Conservation (phyloP, 2,888 invertebrate species). For the Scaptomyza flava region DNA sequence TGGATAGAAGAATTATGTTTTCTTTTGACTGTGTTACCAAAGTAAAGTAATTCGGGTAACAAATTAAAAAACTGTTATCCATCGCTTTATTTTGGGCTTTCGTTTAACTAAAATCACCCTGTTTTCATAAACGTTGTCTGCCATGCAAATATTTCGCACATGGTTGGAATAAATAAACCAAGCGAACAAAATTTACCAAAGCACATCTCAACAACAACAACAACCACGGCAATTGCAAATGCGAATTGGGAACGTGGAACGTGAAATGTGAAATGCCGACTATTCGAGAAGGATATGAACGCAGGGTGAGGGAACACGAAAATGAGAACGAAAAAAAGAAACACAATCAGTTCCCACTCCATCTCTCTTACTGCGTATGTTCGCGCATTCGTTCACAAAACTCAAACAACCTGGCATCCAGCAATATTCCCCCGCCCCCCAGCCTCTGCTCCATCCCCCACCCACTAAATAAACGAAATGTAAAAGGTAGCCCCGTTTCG, state of each 20-base stretch:
- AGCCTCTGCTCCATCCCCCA: neutral
- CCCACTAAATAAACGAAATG: neutral
- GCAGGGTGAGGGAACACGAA: conserved; percentile 16
- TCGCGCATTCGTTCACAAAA: conserved; percentile 3
- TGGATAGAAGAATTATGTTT: too few relatives aligned
- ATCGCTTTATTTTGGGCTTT: neutral
- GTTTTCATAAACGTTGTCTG: conserved; percentile 21
- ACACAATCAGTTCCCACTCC: conserved; percentile 23
- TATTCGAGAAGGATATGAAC: conserved; percentile 12
- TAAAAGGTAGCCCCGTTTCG: neutral
- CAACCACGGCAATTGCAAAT: conserved; percentile 2
- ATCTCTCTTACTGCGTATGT: conserved; percentile 7
- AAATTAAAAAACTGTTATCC: too few relatives aligned
- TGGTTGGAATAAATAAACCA: conserved; percentile 65
- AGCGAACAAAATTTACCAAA: conserved; percentile 59
- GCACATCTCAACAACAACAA: conserved; percentile 30
- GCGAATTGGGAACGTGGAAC: conserved; percentile 11
- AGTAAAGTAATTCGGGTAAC: too few relatives aligned
- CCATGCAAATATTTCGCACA: conserved; percentile 62
- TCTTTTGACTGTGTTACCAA: too few relatives aligned
- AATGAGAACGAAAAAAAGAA: neutral
- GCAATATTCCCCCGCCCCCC: neutral
- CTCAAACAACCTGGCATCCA: conserved; percentile 7
- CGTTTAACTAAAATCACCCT: conserved; percentile 12
- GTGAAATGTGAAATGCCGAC: conserved; percentile 3